Percentiles rank a stretch among this genome's conserved stretches.
Evolutionary conservation across 1,140 invertebrate genomes (phyloP).

Genomic region (Ceratosolen solmsi): DNA sequence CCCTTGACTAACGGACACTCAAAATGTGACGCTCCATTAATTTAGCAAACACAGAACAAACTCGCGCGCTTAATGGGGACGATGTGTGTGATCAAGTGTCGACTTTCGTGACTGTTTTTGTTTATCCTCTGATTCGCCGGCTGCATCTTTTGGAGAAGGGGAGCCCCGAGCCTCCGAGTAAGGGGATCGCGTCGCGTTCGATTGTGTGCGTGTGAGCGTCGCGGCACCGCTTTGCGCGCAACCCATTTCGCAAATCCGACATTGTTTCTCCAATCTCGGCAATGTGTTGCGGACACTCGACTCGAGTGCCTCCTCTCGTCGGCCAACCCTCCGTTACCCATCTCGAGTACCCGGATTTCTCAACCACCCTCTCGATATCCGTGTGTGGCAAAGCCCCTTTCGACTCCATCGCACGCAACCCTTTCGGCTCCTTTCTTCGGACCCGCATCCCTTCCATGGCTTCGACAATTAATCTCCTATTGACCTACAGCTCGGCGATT

Average conservation of each 20-base stretch:
- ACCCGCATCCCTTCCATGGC: constrained; percentile 50
- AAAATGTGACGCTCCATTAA: constrained; percentile 12
- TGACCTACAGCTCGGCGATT: constrained; percentile 56
- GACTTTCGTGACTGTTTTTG: constrained; percentile 32
- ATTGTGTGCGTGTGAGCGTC: constrained; percentile 28
- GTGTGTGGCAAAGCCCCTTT: constrained; percentile 35
- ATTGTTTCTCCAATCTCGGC: constrained; percentile 65
- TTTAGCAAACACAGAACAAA: neutral
- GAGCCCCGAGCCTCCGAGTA: constrained; percentile 2
- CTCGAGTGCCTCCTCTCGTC: constrained; percentile 62
- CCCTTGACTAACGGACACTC: neutral
- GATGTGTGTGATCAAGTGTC: constrained; percentile 34
- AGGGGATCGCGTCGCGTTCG: neutral
- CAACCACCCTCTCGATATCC: constrained; percentile 62
- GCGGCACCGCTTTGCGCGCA: constrained; percentile 54
- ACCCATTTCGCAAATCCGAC: constrained; percentile 61
- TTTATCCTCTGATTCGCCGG: constrained; percentile 27
- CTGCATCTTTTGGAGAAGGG: constrained; percentile 50
- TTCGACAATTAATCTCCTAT: constrained; percentile 69
- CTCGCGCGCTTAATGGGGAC: neutral
- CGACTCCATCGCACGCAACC: constrained; percentile 6
- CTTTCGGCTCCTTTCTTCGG: constrained; percentile 39
- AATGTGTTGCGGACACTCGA: constrained; percentile 70
- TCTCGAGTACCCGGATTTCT: constrained; percentile 67
- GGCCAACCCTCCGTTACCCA: constrained; percentile 57